A percentile compares a stretch with the other conserved stretches of the same genome.
phyloP scores from a whole-genome alignment of 2,888 invertebrate genomes.

The Chaitophorus viminalis region DNA sequence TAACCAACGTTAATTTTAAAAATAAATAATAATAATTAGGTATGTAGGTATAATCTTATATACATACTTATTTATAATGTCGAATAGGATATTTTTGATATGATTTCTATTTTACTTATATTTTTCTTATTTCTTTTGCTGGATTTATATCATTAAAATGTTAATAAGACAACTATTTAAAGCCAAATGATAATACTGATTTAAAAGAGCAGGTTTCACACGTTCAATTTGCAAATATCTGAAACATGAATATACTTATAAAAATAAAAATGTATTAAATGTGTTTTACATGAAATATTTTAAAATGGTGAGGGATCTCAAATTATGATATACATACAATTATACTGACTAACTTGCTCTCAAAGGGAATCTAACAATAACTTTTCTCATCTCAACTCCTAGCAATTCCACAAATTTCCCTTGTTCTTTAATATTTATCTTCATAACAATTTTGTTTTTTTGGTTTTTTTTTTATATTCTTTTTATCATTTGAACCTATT shows the following conservation, averaged over 20 bases:
- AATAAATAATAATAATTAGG: too few relatives aligned
- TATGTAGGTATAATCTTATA: too few relatives aligned
- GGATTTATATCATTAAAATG: slow-evolving; percentile 99
- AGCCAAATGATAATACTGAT: slow-evolving; percentile 95
- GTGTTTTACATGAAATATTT: too few relatives aligned
- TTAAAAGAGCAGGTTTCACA: slow-evolving; percentile 97
- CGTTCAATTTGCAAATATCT: slow-evolving; percentile 72
- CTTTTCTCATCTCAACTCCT: slow-evolving; percentile 96
- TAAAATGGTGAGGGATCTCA: not conserved
- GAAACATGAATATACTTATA: not conserved
- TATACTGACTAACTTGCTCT: slow-evolving; percentile 92
- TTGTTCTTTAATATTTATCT: slow-evolving; percentile 76
- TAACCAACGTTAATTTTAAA: not conserved
- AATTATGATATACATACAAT: not conserved
- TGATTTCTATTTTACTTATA: not conserved
- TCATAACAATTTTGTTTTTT: slow-evolving; percentile 62
- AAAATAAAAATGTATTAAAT: too few relatives aligned
- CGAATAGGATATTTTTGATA: not conserved
- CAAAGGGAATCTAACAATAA: slow-evolving; percentile 98
- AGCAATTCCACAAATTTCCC: slow-evolving; percentile 97
- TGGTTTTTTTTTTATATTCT: slow-evolving; percentile 5
- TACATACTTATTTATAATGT: too few relatives aligned
- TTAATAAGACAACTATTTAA: too few relatives aligned
- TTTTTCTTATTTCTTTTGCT: slow-evolving; percentile 82
- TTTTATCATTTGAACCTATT: not conserved